Evolutionary conservation across 1,140 invertebrate genomes (phyloP).

Genomic region (Cydia amplana): DNA sequence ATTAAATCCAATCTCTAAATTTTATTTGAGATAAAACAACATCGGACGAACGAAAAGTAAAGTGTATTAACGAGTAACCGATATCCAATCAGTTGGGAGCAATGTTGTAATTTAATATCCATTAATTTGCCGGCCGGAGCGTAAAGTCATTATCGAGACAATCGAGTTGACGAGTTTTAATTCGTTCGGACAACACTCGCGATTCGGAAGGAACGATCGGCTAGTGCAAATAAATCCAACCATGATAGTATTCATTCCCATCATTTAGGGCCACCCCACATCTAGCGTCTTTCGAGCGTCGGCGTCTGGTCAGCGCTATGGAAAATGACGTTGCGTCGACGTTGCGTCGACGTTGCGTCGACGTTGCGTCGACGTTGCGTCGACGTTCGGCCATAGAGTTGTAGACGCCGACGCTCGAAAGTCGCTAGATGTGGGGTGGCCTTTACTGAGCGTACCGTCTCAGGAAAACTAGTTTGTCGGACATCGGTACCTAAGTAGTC

Average conservation of each 20-base stretch:
- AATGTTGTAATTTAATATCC: slow-evolving; percentile 29
- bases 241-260: no score
- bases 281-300: no score
- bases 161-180: slow-evolving; percentile 26
- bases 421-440: no score
- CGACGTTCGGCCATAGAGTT: no score
- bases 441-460: neutral
- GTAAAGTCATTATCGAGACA: slow-evolving; percentile 28
- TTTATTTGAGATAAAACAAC: slow-evolving; percentile 16
- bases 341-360: no score
- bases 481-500: no score
- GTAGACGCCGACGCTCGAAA: no score
- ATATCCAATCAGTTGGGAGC: slow-evolving; percentile 31
- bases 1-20: slow-evolving; percentile 13
- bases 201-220: slow-evolving; percentile 9
- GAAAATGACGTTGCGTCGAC: no score
- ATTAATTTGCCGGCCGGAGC: slow-evolving; percentile 23
- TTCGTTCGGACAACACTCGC: slow-evolving; percentile 15
- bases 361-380: no score
- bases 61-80: slow-evolving; percentile 28
- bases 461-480: neutral
- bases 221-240: neutral
- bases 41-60: slow-evolving; percentile 2
- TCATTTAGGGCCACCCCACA: no score
- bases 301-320: no score